Evolutionary conservation across 2,888 invertebrate genomes (phyloP), one percentile per base, ranked within the genome.

Genomic region (Lordiphosa fenestrarum): DNA sequence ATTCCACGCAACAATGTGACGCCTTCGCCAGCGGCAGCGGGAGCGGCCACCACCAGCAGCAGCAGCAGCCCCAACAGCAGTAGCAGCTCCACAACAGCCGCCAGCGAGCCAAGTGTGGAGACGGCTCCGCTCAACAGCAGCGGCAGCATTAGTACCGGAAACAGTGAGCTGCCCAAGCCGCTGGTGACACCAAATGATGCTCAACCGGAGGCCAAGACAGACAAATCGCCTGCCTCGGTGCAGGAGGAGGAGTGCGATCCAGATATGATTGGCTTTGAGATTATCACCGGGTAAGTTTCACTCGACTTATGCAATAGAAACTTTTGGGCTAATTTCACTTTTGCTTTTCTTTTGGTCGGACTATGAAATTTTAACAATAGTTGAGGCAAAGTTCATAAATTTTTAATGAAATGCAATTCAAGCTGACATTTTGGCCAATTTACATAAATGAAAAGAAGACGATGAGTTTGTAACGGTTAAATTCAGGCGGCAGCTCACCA

Each of bases 211-310:
- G 70, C 83, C 7, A 88, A 88, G 67, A 83, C 84, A 9, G 88
- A 88, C 56, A 73, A 73, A 50, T 73, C 87, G 19, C 71, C 78
- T 6, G 72, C 69, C 33, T 46, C 57, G 21, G 23, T 48, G 5
- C 62, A 57, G 58, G 89, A 89, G 64, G 95, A 95, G 88, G 95
- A 95, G 90, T 96, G 96, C 89, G 96, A 96, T 90, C 93, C 95
- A 58, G 96, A 96, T 90, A 95, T 95, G 94, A 94, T 96, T 85
- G 96, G 96, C 80, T 97, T 97, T 90, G 97, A 97, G 91, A 92
- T 97, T 87, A 94, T 96, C 85, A 97, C 97, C 76, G 97, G 95
- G 92, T 93, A 90, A 91, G 90, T 87, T 66, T 55, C 48, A 15
- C 38, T 39, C 25, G 19, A 6, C 66, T 66, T 56, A 60, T 13